These are phyloP conservation scores for Hemibagrus guttatus DNA, from an alignment of 2,797 vertebrate genomes.

Conservation along the genomic window DNA sequence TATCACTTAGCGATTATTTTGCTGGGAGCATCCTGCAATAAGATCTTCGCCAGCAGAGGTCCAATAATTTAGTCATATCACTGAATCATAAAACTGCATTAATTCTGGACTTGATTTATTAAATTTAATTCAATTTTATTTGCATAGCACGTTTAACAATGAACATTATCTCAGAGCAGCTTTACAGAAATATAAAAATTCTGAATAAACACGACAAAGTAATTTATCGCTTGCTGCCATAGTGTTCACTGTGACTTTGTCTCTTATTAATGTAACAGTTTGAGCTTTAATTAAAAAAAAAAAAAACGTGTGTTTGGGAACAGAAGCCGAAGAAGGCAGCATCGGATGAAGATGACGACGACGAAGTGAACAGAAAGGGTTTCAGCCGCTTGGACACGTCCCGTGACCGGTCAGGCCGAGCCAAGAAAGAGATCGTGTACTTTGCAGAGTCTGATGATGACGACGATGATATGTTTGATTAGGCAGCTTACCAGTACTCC, in stretches of 20 bases:
- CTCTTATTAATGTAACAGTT: background rate
- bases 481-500: conserved; percentile 67
- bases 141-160: too few relatives aligned
- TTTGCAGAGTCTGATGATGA: conserved; percentile 90
- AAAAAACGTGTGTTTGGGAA: background rate
- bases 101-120: background rate
- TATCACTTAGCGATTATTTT: background rate
- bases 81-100: background rate
- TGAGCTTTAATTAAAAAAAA: background rate
- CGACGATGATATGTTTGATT: conserved; percentile 93
- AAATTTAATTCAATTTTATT: too few relatives aligned
- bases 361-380: conserved; percentile 69
- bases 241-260: background rate
- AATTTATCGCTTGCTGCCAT: too few relatives aligned
- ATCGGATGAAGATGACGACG: conserved; percentile 83
- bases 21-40: background rate
- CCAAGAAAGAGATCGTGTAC: conserved; percentile 96
- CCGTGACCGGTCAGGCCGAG: conserved; percentile 83
- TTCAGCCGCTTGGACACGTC: conserved; percentile 75
- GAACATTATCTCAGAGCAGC: too few relatives aligned
- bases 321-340: conserved; percentile 88
- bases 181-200: too few relatives aligned
- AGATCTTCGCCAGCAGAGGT: background rate
- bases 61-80: background rate
- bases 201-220: too few relatives aligned